A percentile compares a stretch with the other conserved stretches of the same genome.
Evolutionary conservation across 2,797 vertebrate species (phyloP).

Genomic region (Chanos chanos): DNA sequence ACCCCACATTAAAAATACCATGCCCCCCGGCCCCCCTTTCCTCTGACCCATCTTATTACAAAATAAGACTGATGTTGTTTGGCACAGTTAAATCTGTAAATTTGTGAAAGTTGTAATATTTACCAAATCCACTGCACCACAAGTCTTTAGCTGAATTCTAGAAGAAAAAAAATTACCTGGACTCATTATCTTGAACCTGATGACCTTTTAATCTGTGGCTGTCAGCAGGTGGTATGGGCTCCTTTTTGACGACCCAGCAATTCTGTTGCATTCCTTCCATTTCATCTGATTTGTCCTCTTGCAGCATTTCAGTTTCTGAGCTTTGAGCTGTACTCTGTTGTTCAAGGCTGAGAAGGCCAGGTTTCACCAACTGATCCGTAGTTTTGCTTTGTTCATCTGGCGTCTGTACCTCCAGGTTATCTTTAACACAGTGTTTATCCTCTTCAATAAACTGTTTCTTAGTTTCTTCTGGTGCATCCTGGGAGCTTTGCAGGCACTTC

Average conservation of each 20-base stretch:
- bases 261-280: conserved; percentile 52
- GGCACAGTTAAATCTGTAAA: too few species aligned
- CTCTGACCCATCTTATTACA: too few species aligned
- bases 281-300: conserved; percentile 57
- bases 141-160: too few species aligned
- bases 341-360: conserved; percentile 3
- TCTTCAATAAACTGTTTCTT: conserved; percentile 47
- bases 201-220: conserved; percentile 66
- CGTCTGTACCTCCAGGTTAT: conserved; percentile 31
- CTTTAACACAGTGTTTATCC: conserved; percentile 48
- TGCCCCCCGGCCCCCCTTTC: conserved; percentile 44
- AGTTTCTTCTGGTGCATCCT: conserved; percentile 61
- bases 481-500: conserved; percentile 88
- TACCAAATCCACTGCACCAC: too few species aligned
- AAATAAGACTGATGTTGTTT: too few species aligned
- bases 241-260: conserved; percentile 62
- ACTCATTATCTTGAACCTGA: conserved; percentile 63
- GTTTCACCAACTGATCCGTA: conserved; percentile 3
- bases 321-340: conserved; percentile 31
- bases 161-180: conserved; percentile 56
- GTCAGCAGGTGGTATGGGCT: conserved; percentile 61
- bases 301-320: conserved; percentile 40
- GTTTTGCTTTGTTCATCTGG: conserved; percentile 31
- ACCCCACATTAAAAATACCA: conserved; percentile 55
- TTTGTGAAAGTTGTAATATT: too few species aligned